Percentiles rank a stretch among this genome's conserved stretches.
These are phyloP conservation scores for Daktulosphaira vitifoliae DNA, from an alignment of 1,140 invertebrate genomes.

Conservation along the genomic window DNA sequence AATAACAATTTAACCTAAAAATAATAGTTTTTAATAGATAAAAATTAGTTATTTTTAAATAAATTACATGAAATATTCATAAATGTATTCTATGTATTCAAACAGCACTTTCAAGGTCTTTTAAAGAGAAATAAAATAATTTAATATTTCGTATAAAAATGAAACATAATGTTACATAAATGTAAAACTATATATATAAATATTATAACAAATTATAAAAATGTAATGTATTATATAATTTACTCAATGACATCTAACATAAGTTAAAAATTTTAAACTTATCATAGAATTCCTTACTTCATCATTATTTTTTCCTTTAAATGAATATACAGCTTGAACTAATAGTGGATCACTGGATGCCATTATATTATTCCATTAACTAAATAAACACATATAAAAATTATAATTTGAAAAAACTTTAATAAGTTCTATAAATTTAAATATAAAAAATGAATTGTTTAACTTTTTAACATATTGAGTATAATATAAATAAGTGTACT, in stretches of 20 bases:
- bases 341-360: slow-evolving; percentile 52
- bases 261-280: too few species aligned
- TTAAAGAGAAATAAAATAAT: slow-evolving; percentile 15
- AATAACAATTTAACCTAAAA: too few species aligned
- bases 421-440: neutral
- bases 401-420: neutral
- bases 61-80: too few species aligned
- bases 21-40: too few species aligned
- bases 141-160: too few species aligned
- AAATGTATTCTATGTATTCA: too few species aligned
- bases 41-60: too few species aligned
- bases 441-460: too few species aligned
- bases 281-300: too few species aligned
- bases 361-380: slow-evolving; percentile 7
- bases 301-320: slow-evolving; percentile 94
- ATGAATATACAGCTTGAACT: slow-evolving; percentile 84
- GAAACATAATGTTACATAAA: slow-evolving; percentile 23
- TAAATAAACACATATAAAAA: neutral
- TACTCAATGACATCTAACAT: too few species aligned
- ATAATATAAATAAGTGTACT: slow-evolving; percentile 6
- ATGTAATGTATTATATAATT: neutral
- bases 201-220: neutral
- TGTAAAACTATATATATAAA: neutral
- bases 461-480: neutral
- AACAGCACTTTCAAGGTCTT: slow-evolving; percentile 23